Percentiles rank a stretch among this genome's conserved stretches.
Evolutionary conservation across 2,797 vertebrate genomes (phyloP).

Genomic region (Stomatorhinus walkeri): DNA sequence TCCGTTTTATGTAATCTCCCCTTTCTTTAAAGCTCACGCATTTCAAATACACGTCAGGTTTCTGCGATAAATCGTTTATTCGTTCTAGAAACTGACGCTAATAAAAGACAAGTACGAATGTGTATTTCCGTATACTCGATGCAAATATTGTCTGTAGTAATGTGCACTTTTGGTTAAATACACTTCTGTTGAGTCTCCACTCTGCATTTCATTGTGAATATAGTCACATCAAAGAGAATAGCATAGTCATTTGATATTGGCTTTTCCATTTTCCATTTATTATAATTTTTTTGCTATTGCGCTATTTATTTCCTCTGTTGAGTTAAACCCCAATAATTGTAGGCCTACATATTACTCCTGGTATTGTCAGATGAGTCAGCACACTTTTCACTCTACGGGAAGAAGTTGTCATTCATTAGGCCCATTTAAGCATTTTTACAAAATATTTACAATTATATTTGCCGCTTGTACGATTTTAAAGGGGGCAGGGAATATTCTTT

Average conservation of each 20-base stretch:
- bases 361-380: background rate
- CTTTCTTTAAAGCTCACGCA: background rate
- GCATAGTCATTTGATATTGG: constrained; percentile 7
- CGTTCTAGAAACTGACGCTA: background rate
- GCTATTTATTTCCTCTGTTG: background rate
- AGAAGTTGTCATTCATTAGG: background rate
- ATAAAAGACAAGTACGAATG: background rate
- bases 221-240: constrained; percentile 15
- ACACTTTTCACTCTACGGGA: background rate
- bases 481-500: background rate
- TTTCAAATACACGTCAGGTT: background rate
- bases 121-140: background rate
- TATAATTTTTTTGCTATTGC: background rate
- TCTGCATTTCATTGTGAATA: background rate
- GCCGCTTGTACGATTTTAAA: background rate
- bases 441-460: background rate
- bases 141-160: constrained; percentile 5
- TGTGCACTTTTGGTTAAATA: background rate
- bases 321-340: background rate
- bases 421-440: background rate
- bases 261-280: background rate
- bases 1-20: constrained; percentile 54
- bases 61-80: background rate
- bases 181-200: background rate
- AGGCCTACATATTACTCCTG: background rate